Base-by-base conservation (phyloP, 2,888 invertebrate species). In the Saturnia japonica region DNA sequence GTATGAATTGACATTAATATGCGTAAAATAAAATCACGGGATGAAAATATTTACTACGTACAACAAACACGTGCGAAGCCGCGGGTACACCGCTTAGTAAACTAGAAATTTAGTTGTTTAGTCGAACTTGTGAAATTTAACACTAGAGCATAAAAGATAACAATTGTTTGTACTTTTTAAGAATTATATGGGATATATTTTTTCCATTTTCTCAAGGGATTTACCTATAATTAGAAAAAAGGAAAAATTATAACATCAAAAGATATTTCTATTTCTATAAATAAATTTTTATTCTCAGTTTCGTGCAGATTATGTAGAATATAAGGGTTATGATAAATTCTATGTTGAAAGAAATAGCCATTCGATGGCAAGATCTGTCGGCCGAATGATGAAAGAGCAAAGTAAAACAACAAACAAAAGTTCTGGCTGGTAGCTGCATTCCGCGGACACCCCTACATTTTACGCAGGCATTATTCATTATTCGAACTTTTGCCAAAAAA, bases 391-490 rank as follows among this genome's bases (percentile, higher is more conserved):
- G 87, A 89, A 89, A 89, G 89, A 88, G 81, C 85, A 83, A 88
- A 90, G 82, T 84, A 85, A 86, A 90, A 89, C 87, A 89, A 89
- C 86, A 88, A 89, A 87, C 85, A 88, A 82, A 82, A 77, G 73
- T 75, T 82, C 80, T 81, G 80, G 77, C 85, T 84, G 87, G 86
- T 84, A 83, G 85, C 86, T 83, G 85, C 86, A 82, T 88, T 87
- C 84, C 83, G 86, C 83, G 85, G 84, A 87, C 85, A 88, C 88
- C 86, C 89, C 87, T 84, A 82, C 86, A 88, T 90, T 91, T 91
- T 90, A 91, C 88, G 74, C 79, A 86, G 85, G 87, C 91, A 88
- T 91, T 89, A 89, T 87, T 92, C 91, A 88, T 91, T 89, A 89
- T 87, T 92, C 90, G 90, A 91, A 90, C 83, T 91, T 92, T 89